Evolutionary conservation across 2,888 invertebrate species (phyloP), one percentile per base, ranked within the genome.

Genomic region (Dinocampus coccinellae): DNA sequence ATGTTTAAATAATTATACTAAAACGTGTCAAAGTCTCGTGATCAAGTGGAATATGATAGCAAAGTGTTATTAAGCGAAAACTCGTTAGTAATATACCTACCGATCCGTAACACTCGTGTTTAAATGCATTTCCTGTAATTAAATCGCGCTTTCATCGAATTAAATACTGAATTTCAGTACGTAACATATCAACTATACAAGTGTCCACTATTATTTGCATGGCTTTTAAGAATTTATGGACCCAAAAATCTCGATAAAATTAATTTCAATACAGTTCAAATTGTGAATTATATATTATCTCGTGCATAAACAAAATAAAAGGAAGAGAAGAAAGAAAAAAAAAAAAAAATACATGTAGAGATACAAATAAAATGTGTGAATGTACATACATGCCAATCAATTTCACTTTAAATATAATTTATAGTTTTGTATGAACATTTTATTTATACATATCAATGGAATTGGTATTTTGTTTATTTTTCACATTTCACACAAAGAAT

Each of bases 11-110:
- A 68, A 62, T 63, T 63, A 39, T 69, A 62, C 7, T 10, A n/a
- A 33, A 29, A 65, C 60, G 39, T 70, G 70, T 65, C 53, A 39
- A 64, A 64, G 52, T 58, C 52, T 65, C 52, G 70, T 70, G 65
- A 70, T 70, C 70, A 61, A 65, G 47, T 52, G 60, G 39, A 70
- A 61, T 65, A 29, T 36, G 77, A 73, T 75, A 82, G 82, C 80
- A 77, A 82, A 81, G 76, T 69, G 79, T 79, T 78, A 79, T 78
- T 65, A 81, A 82, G 79, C 81, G 74, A 74, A 78, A 82, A 71
- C 75, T 75, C 72, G 75, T 79, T 78, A 80, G 77, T 77, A 65
- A 75, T 61, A 64, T 73, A 81, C 82, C 79, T 82, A 82, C 82
- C 82, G 76, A 65, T 70, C 58, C 33, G 57, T 69, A 61, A 42